Evolutionary conservation across 37 sponge, comb jelly and placozoan species (phyloP), one percentile per base, ranked within the genome.

Genomic region (Dysidea cf. avara): DNA sequence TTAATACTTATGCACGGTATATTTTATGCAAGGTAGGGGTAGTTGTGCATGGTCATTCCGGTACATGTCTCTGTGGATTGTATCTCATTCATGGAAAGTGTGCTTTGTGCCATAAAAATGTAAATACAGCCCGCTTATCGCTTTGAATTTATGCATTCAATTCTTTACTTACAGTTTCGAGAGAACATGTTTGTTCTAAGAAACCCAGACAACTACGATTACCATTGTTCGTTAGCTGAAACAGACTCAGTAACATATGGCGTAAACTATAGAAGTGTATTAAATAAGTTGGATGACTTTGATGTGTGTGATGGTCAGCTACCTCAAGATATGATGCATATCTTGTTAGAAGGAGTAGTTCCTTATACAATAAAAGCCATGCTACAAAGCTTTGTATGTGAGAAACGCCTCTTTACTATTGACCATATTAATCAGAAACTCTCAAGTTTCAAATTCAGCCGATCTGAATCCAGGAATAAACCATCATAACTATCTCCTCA

Each of bases 251-350:
- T 31, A 7, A 75, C 75, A n/a, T 68, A 75, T 73, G 83, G 83
- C 21, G 30, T 82, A 13, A 75, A 64, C 32, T 32, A 26, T 13
- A 12, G 24, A 20, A 82, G 76, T 34, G 52, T 35, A 5, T 34
- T 81, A 46, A 73, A 74, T 68, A 49, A 66, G 1, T 38, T 75
- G 37, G 35, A 51, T 3, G 21, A 74, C 65, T 81, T 82, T 66
- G 69, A 75, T 82, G 83, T 82, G 1, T 61, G 69, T 6, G 53
- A 75, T 35, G 1, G 14, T 25, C 67, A 66, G 48, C 39, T 82
- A 21, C 83, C 83, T 20, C 83, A 82, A 31, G 83, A 75, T 67
- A 38, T 82, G 20, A 74, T 74, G 83, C 83, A 82, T 39, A 21
- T 82, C 0, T 61, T 82, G 22, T 36, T 82, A 4, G 83, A 82